phyloP scores from a whole-genome alignment of 2,113 vertebrate species.

The Ahaetulla prasina region DNA sequence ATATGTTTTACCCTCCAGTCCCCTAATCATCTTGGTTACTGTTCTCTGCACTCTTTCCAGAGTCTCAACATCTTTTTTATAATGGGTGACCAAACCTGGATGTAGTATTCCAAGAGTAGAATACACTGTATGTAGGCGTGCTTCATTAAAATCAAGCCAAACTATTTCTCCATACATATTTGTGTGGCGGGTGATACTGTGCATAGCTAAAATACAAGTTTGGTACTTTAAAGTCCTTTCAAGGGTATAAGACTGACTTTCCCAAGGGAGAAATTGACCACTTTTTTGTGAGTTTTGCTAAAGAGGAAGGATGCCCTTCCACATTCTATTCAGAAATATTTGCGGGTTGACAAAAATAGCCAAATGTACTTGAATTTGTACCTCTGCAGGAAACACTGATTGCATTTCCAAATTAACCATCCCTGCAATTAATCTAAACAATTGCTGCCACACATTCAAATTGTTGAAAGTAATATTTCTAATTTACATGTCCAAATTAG shows the following conservation, averaged over 20 bases:
- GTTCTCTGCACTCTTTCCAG: no score
- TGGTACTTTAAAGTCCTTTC: slow-evolving; percentile 10
- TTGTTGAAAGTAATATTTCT: slow-evolving; percentile 65
- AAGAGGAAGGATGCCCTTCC: neutral
- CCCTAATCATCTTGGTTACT: no score
- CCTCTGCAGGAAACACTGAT: slow-evolving; percentile 35
- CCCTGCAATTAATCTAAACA: slow-evolving; percentile 63
- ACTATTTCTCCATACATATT: neutral
- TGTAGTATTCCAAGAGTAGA: neutral
- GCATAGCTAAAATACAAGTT: neutral
- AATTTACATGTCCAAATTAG: slow-evolving; percentile 84
- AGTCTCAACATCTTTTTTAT: neutral
- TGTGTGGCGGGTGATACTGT: neutral
- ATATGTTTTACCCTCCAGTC: no score
- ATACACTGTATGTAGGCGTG: neutral
- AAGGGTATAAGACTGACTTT: neutral
- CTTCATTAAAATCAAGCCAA: neutral
- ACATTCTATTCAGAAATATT: neutral
- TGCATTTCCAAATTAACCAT: slow-evolving; percentile 47
- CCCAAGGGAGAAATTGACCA: neutral
- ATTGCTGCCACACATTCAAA: slow-evolving; percentile 48
- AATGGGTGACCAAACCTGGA: no score
- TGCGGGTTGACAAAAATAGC: slow-evolving; percentile 36
- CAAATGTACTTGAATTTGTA: slow-evolving; percentile 45
- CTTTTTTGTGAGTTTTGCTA: neutral